These are phyloP conservation scores for Enteromius argenteus DNA, from an alignment of 2,797 vertebrate genomes.

Conservation along the genomic window DNA sequence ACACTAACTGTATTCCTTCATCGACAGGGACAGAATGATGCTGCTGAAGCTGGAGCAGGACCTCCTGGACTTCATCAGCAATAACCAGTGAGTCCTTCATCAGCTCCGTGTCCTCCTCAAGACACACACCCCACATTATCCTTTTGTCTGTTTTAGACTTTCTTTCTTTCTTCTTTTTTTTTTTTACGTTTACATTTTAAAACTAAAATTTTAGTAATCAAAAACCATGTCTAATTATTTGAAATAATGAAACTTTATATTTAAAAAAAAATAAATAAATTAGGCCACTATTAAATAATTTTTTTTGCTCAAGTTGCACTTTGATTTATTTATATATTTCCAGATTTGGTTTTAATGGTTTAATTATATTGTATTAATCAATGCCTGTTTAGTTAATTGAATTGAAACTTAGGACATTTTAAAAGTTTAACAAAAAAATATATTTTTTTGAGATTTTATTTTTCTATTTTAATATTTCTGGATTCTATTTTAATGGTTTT, in stretches of 20 bases:
- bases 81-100: conserved; percentile 89
- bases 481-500: not conserved
- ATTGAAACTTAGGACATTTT: not conserved
- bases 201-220: not conserved
- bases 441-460: too few relatives aligned
- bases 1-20: not conserved
- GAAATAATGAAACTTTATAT: not conserved
- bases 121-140: not conserved
- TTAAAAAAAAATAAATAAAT: not conserved
- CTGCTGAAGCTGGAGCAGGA: conserved; percentile 98
- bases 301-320: too few relatives aligned
- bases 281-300: not conserved
- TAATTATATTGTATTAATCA: not conserved
- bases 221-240: not conserved
- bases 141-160: conserved; percentile 26
- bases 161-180: not conserved
- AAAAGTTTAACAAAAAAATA: too few relatives aligned
- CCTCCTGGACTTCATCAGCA: conserved; percentile 99
- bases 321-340: not conserved
- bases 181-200: not conserved
- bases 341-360: not conserved
- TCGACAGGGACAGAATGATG: conserved; percentile 95
- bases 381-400: not conserved
- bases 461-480: not conserved
- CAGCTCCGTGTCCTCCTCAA: not conserved